These are phyloP conservation scores for Dolichoris vasculosae DNA, from an alignment of 1,140 invertebrate genomes.

Conservation along the genomic window DNA sequence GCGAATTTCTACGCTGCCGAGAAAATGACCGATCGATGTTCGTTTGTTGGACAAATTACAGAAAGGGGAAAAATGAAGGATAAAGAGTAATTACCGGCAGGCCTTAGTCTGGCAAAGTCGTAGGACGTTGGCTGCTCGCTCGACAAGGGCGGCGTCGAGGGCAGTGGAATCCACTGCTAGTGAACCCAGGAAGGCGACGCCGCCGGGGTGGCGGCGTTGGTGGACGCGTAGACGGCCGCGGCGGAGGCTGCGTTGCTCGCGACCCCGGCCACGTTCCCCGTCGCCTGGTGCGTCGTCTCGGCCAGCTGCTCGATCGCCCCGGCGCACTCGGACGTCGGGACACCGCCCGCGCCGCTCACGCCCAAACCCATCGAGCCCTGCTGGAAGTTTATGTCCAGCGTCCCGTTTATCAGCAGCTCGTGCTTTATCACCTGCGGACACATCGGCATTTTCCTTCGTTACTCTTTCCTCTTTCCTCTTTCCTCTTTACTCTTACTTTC, in stretches of 20 bases:
- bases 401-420: slow-evolving; percentile 94
- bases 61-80: not conserved
- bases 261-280: slow-evolving; percentile 51
- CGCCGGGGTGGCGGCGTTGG: slow-evolving; percentile 75
- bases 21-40: not conserved
- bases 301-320: slow-evolving; percentile 53
- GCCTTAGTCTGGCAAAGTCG: slow-evolving; percentile 60
- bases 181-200: slow-evolving; percentile 82
- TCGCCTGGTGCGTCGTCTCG: slow-evolving; percentile 6
- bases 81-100: slow-evolving; percentile 63
- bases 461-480: not conserved
- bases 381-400: slow-evolving; percentile 93
- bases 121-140: slow-evolving; percentile 61
- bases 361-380: slow-evolving; percentile 66
- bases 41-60: no score
- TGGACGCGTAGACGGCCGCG: slow-evolving; percentile 70
- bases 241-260: slow-evolving; percentile 53
- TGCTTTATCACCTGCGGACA: slow-evolving; percentile 87
- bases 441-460: not conserved
- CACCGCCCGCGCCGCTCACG: slow-evolving; percentile 20
- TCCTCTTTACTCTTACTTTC: not conserved
- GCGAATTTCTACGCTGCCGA: not conserved
- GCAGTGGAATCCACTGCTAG: slow-evolving; percentile 73
- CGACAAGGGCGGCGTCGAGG: slow-evolving; percentile 66
- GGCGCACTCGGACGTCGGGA: slow-evolving; percentile 1